Conservation (phyloP, 2,888 invertebrate species). For the Drosophila tripunctata region DNA sequence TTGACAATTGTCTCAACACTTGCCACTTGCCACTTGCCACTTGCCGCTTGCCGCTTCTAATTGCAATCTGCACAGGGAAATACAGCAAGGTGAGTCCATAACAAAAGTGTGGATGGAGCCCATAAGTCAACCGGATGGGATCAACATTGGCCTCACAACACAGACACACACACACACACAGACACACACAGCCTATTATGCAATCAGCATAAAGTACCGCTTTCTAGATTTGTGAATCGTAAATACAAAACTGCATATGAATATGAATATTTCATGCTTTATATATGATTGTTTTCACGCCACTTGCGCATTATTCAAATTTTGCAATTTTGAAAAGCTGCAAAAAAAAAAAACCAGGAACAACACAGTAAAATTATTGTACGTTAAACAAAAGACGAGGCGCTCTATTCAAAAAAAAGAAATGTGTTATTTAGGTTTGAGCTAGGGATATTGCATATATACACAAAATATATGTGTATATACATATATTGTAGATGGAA, state of each 20-base stretch:
- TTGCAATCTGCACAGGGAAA: constrained; percentile 65
- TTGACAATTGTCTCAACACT: constrained; percentile 59
- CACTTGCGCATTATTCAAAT: constrained; percentile 78
- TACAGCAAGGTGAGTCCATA: constrained; percentile 5
- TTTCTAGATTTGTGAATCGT: constrained; percentile 7
- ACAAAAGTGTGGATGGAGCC: constrained; percentile 12
- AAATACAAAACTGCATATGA: constrained; percentile 39
- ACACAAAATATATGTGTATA: background rate
- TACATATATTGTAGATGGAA: constrained; percentile 7
- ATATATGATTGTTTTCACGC: constrained; percentile 57
- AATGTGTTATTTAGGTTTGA: constrained; percentile 11
- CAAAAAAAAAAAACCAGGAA: background rate
- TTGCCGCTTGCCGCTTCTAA: constrained; percentile 53
- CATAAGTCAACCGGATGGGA: constrained; percentile 30
- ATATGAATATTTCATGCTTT: constrained; percentile 37
- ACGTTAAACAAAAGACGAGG: constrained; percentile 59
- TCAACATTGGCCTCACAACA: constrained; percentile 36
- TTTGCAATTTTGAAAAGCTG: constrained; percentile 56
- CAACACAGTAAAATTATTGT: constrained; percentile 13
- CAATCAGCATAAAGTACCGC: constrained; percentile 41
- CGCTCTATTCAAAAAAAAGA: constrained; percentile 69
- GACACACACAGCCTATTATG: constrained; percentile 55
- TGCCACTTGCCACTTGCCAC: constrained; percentile 42
- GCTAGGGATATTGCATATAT: constrained; percentile 15
- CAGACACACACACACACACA: constrained; percentile 11